A percentile compares a stretch with the other conserved stretches of the same genome.
Conservation (phyloP, 2,113 vertebrate species). For the Cyprinus carpio region DNA sequence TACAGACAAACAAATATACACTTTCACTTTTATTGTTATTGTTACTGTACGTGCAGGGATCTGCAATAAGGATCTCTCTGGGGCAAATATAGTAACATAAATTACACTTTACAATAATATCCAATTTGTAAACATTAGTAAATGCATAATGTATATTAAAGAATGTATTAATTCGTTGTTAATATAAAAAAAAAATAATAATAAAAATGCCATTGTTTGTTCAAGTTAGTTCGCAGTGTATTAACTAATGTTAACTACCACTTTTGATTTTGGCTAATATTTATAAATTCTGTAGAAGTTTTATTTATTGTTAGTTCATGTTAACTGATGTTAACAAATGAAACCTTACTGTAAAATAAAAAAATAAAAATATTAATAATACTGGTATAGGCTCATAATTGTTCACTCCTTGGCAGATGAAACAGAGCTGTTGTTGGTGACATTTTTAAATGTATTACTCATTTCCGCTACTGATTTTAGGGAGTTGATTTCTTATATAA, state of each 20-base stretch:
- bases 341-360: background rate
- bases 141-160: background rate
- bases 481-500: background rate
- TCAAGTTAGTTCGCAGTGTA: background rate
- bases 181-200: too few relatives aligned
- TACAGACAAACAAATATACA: slow-evolving; percentile 15
- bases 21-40: background rate
- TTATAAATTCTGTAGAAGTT: background rate
- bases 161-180: too few relatives aligned
- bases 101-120: background rate
- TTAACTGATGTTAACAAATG: background rate
- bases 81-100: background rate
- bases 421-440: background rate
- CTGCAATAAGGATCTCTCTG: background rate
- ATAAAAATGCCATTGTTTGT: background rate
- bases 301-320: background rate
- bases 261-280: background rate
- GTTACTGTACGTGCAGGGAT: too few relatives aligned
- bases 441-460: background rate
- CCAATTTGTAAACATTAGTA: background rate
- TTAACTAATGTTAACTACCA: background rate
- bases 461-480: background rate
- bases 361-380: background rate
- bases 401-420: background rate
- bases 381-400: background rate